Percentiles rank a stretch among this genome's conserved stretches.
Evolutionary conservation across 2,888 invertebrate genomes (phyloP).

Genomic region (Rhogogaster chlorosoma): DNA sequence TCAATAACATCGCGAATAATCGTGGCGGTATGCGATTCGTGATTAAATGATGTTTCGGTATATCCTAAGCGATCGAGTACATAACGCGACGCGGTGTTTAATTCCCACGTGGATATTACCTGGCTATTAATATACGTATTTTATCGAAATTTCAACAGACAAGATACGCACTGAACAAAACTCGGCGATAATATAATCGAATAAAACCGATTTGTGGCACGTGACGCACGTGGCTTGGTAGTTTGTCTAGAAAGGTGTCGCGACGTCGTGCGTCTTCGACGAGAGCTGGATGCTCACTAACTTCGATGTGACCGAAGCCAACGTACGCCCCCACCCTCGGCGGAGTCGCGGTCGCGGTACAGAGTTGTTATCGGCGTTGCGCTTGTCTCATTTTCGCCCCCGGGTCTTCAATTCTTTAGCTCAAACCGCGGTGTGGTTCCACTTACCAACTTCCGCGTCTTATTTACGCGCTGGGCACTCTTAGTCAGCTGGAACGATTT

Average conservation of each 20-base stretch:
- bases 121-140: not conserved
- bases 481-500: not conserved
- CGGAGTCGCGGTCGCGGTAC: slow-evolving; percentile 20
- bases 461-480: not conserved
- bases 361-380: slow-evolving; percentile 36
- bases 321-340: slow-evolving; percentile 49
- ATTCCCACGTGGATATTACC: not conserved
- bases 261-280: slow-evolving; percentile 59
- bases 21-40: not conserved
- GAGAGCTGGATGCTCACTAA: slow-evolving; percentile 73
- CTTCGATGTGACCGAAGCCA: slow-evolving; percentile 54
- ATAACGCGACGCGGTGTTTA: not conserved
- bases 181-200: not conserved
- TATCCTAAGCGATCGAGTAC: not conserved
- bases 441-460: slow-evolving; percentile 5
- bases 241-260: slow-evolving; percentile 52
- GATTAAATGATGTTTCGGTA: not conserved
- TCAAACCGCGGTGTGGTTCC: not conserved
- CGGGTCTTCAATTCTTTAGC: not conserved
- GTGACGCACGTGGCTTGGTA: slow-evolving; percentile 65
- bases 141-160: not conserved
- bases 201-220: not conserved
- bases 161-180: not conserved
- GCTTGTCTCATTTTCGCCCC: not conserved
- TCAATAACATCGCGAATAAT: not conserved